A percentile compares a stretch with the other conserved stretches of the same genome.
These are phyloP conservation scores for Epirrhoe alternata DNA, from an alignment of 2,888 invertebrate species.

Conservation along the genomic window DNA sequence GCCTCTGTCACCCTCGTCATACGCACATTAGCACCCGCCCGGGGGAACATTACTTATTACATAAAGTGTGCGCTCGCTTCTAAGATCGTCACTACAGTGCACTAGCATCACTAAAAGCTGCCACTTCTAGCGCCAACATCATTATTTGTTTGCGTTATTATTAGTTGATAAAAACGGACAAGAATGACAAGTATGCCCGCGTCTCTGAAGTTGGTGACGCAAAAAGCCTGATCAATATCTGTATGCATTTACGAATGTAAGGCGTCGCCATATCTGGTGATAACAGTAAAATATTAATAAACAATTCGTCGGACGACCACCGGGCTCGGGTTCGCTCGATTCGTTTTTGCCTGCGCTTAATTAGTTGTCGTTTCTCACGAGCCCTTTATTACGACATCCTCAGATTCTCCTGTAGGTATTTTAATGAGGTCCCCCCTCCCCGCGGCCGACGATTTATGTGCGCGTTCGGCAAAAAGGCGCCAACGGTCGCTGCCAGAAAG, in stretches of 20 bases:
- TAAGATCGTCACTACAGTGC: constrained; percentile 11
- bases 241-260: constrained; percentile 1
- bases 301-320: constrained; percentile 6
- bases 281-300: constrained; percentile 19
- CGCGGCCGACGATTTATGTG: constrained; percentile 51
- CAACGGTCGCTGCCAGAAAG: constrained; percentile 37
- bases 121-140: neutral
- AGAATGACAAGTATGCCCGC: neutral
- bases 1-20: constrained; percentile 15
- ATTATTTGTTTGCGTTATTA: neutral
- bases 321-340: constrained; percentile 33
- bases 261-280: neutral
- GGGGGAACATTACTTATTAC: neutral
- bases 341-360: constrained; percentile 59
- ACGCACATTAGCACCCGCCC: constrained; percentile 1
- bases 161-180: neutral
- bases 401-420: constrained; percentile 69
- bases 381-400: constrained; percentile 57
- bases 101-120: neutral
- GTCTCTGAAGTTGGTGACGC: neutral
- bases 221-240: constrained; percentile 1
- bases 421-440: constrained; percentile 65
- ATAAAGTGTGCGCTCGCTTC: constrained; percentile 9
- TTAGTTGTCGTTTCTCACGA: constrained; percentile 72
- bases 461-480: constrained; percentile 56